Evolutionary conservation across 2,888 invertebrate species (phyloP).

Genomic region (Tridacna gigas): DNA sequence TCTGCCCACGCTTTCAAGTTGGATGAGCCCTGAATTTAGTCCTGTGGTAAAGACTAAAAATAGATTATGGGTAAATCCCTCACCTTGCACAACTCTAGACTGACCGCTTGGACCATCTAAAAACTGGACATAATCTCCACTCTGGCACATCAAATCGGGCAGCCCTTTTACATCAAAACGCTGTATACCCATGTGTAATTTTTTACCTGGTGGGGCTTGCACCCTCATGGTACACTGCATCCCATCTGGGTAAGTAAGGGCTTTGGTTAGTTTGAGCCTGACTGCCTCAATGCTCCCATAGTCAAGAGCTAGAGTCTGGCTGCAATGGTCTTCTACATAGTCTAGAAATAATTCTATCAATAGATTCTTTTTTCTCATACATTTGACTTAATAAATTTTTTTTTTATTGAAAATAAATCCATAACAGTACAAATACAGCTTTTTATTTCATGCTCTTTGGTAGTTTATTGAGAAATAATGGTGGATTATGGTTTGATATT

Average conservation of each 20-base stretch:
- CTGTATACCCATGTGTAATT: constrained; percentile 44
- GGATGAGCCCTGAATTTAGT: no score
- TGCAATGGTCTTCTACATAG: constrained; percentile 63
- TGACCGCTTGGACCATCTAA: constrained; percentile 52
- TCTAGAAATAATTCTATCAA: constrained; percentile 36
- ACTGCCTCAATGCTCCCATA: constrained; percentile 57
- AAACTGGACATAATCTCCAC: constrained; percentile 57
- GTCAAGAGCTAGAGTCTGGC: constrained; percentile 60
- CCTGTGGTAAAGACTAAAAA: no score
- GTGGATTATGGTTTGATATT: no score
- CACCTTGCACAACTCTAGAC: constrained; percentile 45
- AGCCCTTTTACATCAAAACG: constrained; percentile 46
- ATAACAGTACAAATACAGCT: not conserved
- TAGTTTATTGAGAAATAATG: no score
- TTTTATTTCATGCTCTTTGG: no score
- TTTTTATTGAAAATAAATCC: not conserved
- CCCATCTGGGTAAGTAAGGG: constrained; percentile 51
- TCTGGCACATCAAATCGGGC: constrained; percentile 43
- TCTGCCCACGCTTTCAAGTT: no score
- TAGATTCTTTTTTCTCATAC: not conserved
- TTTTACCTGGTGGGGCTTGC: constrained; percentile 62
- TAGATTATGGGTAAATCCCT: not conserved
- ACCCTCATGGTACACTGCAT: constrained; percentile 63
- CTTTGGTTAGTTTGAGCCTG: constrained; percentile 46
- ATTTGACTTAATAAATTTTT: not conserved